A percentile compares a stretch with the other conserved stretches of the same genome.
Evolutionary conservation across 2,113 vertebrate genomes (phyloP).

Genomic region (Marmota monax): DNA sequence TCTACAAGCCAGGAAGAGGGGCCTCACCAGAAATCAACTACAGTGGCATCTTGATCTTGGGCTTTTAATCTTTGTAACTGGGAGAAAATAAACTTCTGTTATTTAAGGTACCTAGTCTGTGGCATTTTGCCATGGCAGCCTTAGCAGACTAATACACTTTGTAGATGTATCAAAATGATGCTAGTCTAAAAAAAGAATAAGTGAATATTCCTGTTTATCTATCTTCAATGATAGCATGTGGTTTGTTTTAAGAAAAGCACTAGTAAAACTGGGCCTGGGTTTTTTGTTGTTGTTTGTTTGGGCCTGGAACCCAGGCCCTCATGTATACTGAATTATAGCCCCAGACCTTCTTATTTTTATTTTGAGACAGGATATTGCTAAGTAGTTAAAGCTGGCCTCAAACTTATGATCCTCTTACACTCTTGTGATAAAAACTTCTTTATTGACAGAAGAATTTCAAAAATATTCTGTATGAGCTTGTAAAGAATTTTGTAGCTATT

Average conservation of each 20-base stretch:
- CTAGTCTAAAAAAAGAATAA: background rate
- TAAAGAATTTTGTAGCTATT: background rate
- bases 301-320: background rate
- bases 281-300: background rate
- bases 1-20: background rate
- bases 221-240: no score
- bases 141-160: background rate
- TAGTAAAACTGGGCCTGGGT: no score
- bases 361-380: background rate
- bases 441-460: background rate
- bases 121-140: background rate
- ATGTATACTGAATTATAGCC: background rate
- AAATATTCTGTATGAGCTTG: background rate
- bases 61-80: background rate
- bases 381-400: no score
- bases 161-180: background rate
- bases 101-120: background rate
- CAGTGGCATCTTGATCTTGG: background rate
- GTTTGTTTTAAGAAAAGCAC: background rate
- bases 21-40: background rate
- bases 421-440: background rate
- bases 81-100: background rate
- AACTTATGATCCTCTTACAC: no score
- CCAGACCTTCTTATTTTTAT: background rate
- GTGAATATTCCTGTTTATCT: background rate